Conservation (phyloP, 2,888 invertebrate genomes). For the Encarsia formosa region DNA sequence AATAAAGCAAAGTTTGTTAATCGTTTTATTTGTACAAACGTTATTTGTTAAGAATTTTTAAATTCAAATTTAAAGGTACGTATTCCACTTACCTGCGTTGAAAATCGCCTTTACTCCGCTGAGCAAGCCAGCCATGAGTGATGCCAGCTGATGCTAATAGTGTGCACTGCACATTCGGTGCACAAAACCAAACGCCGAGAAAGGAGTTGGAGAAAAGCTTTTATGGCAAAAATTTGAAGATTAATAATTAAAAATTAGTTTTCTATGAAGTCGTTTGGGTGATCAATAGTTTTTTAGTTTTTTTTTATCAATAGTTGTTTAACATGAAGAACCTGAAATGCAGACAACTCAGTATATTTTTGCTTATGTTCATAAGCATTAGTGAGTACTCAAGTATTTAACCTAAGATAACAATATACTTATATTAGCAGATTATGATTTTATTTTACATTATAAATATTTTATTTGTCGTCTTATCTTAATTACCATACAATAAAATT, state of each 20-base stretch:
- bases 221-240: background rate
- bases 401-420: slow-evolving; percentile 5
- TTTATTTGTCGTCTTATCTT: background rate
- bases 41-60: no score
- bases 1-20: no score
- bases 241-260: background rate
- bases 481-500: background rate
- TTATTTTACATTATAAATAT: background rate
- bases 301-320: slow-evolving; percentile 8
- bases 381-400: slow-evolving; percentile 20
- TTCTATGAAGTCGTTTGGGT: slow-evolving; percentile 23
- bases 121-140: no score
- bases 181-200: no score
- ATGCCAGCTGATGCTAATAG: no score
- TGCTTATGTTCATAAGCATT: slow-evolving; percentile 17
- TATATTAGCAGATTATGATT: slow-evolving; percentile 4
- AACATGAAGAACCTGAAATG: slow-evolving; percentile 21
- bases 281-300: slow-evolving; percentile 1
- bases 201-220: no score
- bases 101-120: no score
- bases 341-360: slow-evolving; percentile 9
- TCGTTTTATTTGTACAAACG: no score
- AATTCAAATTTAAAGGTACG: no score
- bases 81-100: no score
- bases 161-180: no score